Percentiles rank a stretch among this genome's conserved stretches.
Conservation (phyloP, 2,888 invertebrate genomes). For the Acrocyrtus sp. region DNA sequence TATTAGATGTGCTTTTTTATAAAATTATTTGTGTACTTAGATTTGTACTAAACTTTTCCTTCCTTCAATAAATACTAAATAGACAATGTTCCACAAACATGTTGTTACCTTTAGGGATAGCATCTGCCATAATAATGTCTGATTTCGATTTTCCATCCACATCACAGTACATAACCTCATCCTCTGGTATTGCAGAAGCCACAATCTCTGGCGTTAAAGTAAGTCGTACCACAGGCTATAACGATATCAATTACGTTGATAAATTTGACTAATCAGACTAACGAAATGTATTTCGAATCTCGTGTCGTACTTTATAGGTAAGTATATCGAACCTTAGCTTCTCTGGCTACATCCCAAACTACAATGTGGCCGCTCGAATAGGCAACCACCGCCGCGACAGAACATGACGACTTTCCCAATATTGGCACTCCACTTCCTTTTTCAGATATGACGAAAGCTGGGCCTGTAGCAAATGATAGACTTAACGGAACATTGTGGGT, state of each 20-base stretch:
- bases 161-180: slow-evolving; percentile 55
- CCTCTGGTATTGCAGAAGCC: slow-evolving; percentile 28
- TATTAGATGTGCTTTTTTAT: too few relatives aligned
- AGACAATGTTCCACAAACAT: too few relatives aligned
- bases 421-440: slow-evolving; percentile 32
- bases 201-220: slow-evolving; percentile 64
- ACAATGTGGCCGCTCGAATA: slow-evolving; percentile 72
- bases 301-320: neutral
- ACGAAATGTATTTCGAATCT: neutral
- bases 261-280: neutral
- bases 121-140: slow-evolving; percentile 18
- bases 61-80: too few relatives aligned
- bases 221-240: slow-evolving; percentile 70
- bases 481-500: slow-evolving; percentile 94
- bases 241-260: slow-evolving; percentile 41
- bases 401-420: slow-evolving; percentile 57
- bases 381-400: slow-evolving; percentile 53
- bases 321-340: slow-evolving; percentile 73
- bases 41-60: too few relatives aligned
- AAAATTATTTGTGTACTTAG: too few relatives aligned
- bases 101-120: too few relatives aligned
- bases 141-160: slow-evolving; percentile 64
- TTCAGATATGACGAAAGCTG: slow-evolving; percentile 68
- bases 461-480: slow-evolving; percentile 84
- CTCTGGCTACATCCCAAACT: slow-evolving; percentile 85